Percentiles rank a stretch among this genome's conserved stretches.
Evolutionary conservation across 2,113 vertebrate species (phyloP).

Genomic region (Reinhardtius hippoglossoides): DNA sequence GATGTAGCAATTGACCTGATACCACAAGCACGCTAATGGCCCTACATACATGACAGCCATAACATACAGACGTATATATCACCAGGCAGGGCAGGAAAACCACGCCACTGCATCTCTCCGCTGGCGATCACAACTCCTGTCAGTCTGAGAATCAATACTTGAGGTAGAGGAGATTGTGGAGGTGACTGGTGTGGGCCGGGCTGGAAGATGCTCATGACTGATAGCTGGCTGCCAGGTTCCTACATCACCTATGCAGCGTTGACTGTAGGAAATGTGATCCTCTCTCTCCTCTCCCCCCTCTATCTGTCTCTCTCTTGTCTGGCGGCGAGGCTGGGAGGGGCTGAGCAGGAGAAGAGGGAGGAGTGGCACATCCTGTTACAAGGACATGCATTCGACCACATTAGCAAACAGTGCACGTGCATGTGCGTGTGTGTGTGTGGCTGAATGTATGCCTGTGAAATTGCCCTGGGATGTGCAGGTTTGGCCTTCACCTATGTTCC

Average conservation of each 20-base stretch:
- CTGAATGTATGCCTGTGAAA: background rate
- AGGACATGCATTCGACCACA: conserved; percentile 56
- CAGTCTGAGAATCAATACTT: conserved; percentile 59
- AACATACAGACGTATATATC: conserved; percentile 33
- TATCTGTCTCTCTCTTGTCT: background rate
- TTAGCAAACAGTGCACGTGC: conserved; percentile 37
- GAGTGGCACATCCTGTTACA: conserved; percentile 53
- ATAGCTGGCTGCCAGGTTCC: conserved; percentile 48
- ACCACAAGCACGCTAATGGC: conserved; percentile 44
- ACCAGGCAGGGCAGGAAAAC: conserved; percentile 21
- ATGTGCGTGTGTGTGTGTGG: background rate
- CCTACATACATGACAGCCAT: conserved; percentile 51
- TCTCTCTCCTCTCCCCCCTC: conserved; percentile 24
- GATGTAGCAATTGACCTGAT: conserved; percentile 51
- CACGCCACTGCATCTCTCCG: conserved; percentile 7
- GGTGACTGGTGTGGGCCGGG: background rate
- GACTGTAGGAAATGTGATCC: conserved; percentile 64
- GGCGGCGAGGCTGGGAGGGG: conserved; percentile 21
- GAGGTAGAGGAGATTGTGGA: conserved; percentile 11
- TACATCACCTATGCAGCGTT: conserved; percentile 59
- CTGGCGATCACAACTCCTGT: conserved; percentile 37
- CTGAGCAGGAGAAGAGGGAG: conserved; percentile 30
- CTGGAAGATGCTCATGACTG: conserved; percentile 46
- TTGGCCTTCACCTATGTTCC: conserved; percentile 53
- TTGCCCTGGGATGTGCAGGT: conserved; percentile 3